Conservation (phyloP, 2,888 invertebrate species). For the Drosophila flavopinicola region DNA sequence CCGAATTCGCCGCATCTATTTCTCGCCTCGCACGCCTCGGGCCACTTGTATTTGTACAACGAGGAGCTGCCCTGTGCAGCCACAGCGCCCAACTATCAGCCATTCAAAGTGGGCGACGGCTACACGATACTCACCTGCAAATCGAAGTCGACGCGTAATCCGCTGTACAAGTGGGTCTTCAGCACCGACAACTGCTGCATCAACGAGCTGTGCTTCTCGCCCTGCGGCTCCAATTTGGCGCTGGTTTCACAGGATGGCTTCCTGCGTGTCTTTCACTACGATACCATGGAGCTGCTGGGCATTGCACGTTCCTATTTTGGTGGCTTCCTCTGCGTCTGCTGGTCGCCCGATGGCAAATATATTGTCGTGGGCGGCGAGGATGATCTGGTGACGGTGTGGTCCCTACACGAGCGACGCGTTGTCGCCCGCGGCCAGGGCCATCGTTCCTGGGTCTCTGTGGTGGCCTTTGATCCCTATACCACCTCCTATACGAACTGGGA, state of each 20-base stretch:
- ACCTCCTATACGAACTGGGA: constrained; percentile 89
- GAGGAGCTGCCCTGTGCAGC: constrained; percentile 96
- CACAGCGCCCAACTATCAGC: constrained; percentile 96
- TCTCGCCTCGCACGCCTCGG: constrained; percentile 96
- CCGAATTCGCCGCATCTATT: constrained; percentile 97
- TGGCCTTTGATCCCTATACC: constrained; percentile 95
- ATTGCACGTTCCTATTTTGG: constrained; percentile 98
- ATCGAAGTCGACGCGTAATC: constrained; percentile 97
- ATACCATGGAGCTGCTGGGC: constrained; percentile 97
- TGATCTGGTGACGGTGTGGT: constrained; percentile 99
- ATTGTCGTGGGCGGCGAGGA: constrained; percentile 99
- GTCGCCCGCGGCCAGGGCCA: constrained; percentile 99
- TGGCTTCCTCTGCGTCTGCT: constrained; percentile 97
- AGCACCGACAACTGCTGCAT: constrained; percentile 93
- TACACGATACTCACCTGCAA: constrained; percentile 98
- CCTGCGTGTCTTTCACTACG: constrained; percentile 97
- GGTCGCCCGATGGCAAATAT: constrained; percentile 98
- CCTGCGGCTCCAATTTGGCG: constrained; percentile 96
- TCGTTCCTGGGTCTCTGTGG: constrained; percentile 98
- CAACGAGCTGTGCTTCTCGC: constrained; percentile 98
- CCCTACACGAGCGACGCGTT: constrained; percentile 94
- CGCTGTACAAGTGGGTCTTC: constrained; percentile 95
- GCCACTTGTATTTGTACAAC: constrained; percentile 98
- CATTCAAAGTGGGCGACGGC: constrained; percentile 97
- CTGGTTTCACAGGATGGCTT: constrained; percentile 98